Evolutionary conservation across 1,140 invertebrate species (phyloP), one percentile per base, ranked within the genome.

Genomic region (Drosophila lacteicornis): DNA sequence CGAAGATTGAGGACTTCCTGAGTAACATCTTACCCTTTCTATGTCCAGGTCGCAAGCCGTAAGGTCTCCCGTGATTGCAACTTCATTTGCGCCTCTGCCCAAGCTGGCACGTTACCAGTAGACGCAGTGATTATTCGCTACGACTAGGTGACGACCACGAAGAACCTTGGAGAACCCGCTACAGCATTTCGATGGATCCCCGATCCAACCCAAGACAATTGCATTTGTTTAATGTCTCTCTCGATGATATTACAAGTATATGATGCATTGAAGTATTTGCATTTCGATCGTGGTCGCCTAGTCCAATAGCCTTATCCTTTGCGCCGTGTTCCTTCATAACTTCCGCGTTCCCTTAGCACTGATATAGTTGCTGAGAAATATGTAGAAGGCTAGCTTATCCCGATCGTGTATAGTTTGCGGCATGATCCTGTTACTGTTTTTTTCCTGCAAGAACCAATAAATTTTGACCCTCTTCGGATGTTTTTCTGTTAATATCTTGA

Each of bases 91-190:
- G 9, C 85, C 85, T 17, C 38, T 90, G 45, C 85, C 85, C 30
- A 68, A 56, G 17, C 56, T 90, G 47, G 73, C 79, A 9, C 86
- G 86, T 15, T 90, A 84, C 49, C 84, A 80, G 62, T 88, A 88
- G 49, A 55, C n/a, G 50, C 25, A 22, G 17, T 50, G 25, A 27
- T 36, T 1, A 4, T 22, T 22, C 19, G 19, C 19, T 22, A 2
- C 19, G 6, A 62, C 65, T 36, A 62, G 50, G 57, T 47, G 66
- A 60, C 51, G 66, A 65, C 27, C 42, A 61, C 33, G 40, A 66
- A 45, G 46, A 51, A 38, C 40, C 36, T 19, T 25, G 74, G 47
- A 79, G 68, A 66, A 22, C 19, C 55, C 61, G 56, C 47, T 38
- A 61, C 45, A 82, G 82, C 77, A 77, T 75, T 85, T 86, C 33